These are phyloP conservation scores for Hypercompe scribonia DNA, from an alignment of 2,888 invertebrate genomes.

Conservation along the genomic window DNA sequence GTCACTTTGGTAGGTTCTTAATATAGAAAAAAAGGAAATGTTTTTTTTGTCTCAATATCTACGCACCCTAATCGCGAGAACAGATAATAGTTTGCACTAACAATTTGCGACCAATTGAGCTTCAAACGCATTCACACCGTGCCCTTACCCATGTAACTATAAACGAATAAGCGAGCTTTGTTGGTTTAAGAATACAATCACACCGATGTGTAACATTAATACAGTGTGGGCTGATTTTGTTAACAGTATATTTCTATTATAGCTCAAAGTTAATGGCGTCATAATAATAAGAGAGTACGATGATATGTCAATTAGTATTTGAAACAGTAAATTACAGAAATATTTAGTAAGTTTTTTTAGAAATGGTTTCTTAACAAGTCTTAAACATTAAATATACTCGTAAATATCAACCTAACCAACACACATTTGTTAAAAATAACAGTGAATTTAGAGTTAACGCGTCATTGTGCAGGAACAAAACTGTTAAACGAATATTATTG, in stretches of 20 bases:
- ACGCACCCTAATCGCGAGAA: conserved; percentile 48
- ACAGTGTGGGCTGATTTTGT: background rate
- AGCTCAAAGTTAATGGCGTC: background rate
- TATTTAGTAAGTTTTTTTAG: too few relatives aligned
- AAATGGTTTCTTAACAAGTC: too few relatives aligned
- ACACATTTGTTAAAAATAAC: background rate
- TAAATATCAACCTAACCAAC: background rate
- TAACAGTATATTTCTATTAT: background rate
- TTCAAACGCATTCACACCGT: conserved; percentile 57
- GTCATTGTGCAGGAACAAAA: background rate
- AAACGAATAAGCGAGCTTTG: conserved; percentile 28
- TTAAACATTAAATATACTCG: background rate
- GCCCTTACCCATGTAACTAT: conserved; percentile 27
- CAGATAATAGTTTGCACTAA: conserved; percentile 45
- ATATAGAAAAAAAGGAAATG: too few relatives aligned
- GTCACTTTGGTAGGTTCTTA: too few relatives aligned
- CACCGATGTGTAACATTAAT: conserved; percentile 20
- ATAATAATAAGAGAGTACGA: too few relatives aligned
- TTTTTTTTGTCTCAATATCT: background rate
- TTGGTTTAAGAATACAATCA: conserved; percentile 19
- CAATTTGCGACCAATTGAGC: conserved; percentile 72
- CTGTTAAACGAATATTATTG: background rate
- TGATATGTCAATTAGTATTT: too few relatives aligned
- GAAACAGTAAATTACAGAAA: too few relatives aligned
- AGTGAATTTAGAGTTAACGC: background rate